Base-by-base conservation (phyloP, 1,140 invertebrate genomes). In the Zophobas morio region DNA sequence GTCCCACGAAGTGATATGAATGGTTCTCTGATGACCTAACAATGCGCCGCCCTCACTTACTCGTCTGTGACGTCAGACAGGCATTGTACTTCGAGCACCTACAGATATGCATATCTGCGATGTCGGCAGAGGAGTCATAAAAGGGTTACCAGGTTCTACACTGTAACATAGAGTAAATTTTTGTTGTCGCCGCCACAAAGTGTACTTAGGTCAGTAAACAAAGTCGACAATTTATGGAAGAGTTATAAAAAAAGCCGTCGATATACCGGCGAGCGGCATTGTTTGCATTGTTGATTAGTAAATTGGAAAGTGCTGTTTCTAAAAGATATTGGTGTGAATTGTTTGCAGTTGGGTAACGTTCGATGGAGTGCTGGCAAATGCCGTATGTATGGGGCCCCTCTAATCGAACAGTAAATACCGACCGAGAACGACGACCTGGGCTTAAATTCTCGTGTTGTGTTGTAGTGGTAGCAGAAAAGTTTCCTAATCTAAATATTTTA, bases 21-120 rank as follows among this genome's bases (percentile, higher is more conserved):
- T 82, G 81, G 80, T 78, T 82, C 80, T 79, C 80, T 82, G 80
- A 82, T 82, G 81, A 82, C 81, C 81, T 77, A 81, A 82, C 81
- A 82, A 82, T 79, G 80, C 80, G 54, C 72, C 77, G 74, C 77
- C 76, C 76, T 76, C 76, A 46, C 76, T 77, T 78, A 74, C 80
- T 75, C 80, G 79, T n/a, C 39, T 73, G 49, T 73, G 71, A 73
- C 71, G 71, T 73, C 71, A 73, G 37, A n/a, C 51, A 51, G 70
- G n/a, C 49, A 73, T 73, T 73, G 71, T 63, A 63, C 66, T 34
- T 70, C 47, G 35, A 6, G 6, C 46, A 53, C 46, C 47, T 72
- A 33, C 5, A 53, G 70, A 36, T 72, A 72, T 72, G 63, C 63
- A 70, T 70, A 70, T 70, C 63, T 39, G 63, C 49, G 49, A 51